These are phyloP conservation scores for Zaprionus capensis DNA, from an alignment of 1,140 invertebrate species.

Conservation along the genomic window DNA sequence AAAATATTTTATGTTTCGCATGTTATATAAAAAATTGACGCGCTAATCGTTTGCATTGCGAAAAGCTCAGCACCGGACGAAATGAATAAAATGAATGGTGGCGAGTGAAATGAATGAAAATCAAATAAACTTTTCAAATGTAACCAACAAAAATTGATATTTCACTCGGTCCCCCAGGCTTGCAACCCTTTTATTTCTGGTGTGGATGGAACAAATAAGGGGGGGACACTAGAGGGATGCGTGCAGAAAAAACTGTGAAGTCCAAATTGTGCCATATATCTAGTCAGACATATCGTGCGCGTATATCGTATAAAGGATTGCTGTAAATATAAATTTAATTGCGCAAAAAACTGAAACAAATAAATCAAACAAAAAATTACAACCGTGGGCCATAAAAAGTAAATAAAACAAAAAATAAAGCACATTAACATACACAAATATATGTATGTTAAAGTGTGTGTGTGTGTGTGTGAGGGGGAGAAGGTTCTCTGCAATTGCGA, in stretches of 20 bases:
- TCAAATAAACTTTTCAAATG: slow-evolving; percentile 67
- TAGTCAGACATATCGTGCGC: slow-evolving; percentile 51
- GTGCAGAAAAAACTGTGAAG: neutral
- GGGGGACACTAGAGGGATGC: neutral
- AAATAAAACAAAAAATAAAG: slow-evolving; percentile 12
- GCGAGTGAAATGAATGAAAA: slow-evolving; percentile 56
- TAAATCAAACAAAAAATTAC: slow-evolving; percentile 52
- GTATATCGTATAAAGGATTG: slow-evolving; percentile 40
- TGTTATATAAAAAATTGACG: slow-evolving; percentile 35
- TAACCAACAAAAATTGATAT: slow-evolving; percentile 53
- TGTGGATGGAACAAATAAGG: neutral
- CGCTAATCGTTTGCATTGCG: slow-evolving; percentile 44
- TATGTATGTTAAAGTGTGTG: neutral
- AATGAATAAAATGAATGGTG: slow-evolving; percentile 55
- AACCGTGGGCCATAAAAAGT: slow-evolving; percentile 11
- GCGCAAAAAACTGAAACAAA: slow-evolving; percentile 65
- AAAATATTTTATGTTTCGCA: slow-evolving; percentile 56
- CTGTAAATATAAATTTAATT: slow-evolving; percentile 80
- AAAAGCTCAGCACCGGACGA: slow-evolving; percentile 41
- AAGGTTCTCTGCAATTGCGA: slow-evolving; percentile 8
- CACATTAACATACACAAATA: neutral
- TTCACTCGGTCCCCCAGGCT: slow-evolving; percentile 16
- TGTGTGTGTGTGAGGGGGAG: neutral
- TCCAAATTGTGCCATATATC: slow-evolving; percentile 53
- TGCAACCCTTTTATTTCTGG: slow-evolving; percentile 24